A percentile compares a stretch with the other conserved stretches of the same genome.
These are phyloP conservation scores for Apamea monoglypha DNA, from an alignment of 2,888 invertebrate species.

Conservation along the genomic window DNA sequence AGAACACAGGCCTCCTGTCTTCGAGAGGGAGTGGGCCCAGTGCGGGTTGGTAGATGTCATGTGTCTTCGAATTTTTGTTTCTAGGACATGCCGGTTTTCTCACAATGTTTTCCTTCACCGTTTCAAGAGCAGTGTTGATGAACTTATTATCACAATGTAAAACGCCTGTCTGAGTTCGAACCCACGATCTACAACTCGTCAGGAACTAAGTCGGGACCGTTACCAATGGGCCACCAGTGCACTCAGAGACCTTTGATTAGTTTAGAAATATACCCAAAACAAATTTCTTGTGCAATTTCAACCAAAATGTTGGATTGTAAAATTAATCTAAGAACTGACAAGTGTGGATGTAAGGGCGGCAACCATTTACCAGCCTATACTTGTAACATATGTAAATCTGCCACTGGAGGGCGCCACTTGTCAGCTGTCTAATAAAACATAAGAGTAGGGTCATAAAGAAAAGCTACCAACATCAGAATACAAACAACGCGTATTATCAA, in stretches of 20 bases:
- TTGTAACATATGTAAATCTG: background rate
- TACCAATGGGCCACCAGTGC: too few relatives aligned
- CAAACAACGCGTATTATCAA: slow-evolving; percentile 78
- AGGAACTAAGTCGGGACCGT: too few relatives aligned
- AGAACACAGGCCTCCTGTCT: too few relatives aligned
- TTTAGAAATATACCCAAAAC: background rate
- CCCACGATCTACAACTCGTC: too few relatives aligned
- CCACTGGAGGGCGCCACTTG: slow-evolving; percentile 60
- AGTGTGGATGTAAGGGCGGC: background rate
- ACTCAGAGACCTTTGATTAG: background rate
- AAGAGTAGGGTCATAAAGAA: slow-evolving; percentile 40
- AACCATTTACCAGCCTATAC: background rate
- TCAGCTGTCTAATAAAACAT: slow-evolving; percentile 46
- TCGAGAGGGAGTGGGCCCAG: too few relatives aligned
- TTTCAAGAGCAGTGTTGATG: background rate
- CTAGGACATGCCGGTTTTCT: background rate
- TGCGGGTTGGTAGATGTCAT: too few relatives aligned
- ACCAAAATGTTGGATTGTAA: background rate
- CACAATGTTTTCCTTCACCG: background rate
- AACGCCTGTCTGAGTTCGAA: too few relatives aligned
- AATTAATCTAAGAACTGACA: background rate
- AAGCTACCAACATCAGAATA: slow-evolving; percentile 62
- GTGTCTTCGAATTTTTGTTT: background rate
- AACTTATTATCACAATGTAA: background rate
- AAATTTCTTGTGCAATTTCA: background rate